phyloP scores from a whole-genome alignment of 2,113 vertebrate genomes.

The Gallinago undulata region DNA sequence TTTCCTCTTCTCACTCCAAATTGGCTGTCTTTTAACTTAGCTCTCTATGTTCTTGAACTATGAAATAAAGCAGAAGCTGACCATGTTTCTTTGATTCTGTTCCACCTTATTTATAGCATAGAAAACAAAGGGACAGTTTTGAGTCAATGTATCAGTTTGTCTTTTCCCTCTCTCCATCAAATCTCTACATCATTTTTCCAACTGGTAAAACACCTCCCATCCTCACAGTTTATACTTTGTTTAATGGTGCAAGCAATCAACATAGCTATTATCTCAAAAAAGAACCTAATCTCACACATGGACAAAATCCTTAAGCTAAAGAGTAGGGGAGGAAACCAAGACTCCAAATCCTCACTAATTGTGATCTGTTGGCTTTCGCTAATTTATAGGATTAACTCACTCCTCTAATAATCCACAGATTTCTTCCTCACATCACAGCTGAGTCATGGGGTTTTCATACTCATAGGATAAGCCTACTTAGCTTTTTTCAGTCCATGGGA shows the following conservation, averaged over 20 bases:
- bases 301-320: conserved; percentile 35
- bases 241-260: not conserved
- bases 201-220: not conserved
- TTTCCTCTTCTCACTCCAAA: not conserved
- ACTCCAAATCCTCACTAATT: conserved; percentile 69
- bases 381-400: conserved; percentile 69
- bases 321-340: conserved; percentile 33
- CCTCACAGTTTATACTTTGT: not conserved
- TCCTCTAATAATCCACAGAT: conserved; percentile 34
- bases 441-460: conserved; percentile 70
- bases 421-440: conserved; percentile 57
- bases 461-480: conserved; percentile 66
- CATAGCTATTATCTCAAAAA: conserved; percentile 1
- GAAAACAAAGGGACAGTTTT: not conserved
- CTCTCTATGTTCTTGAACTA: not conserved
- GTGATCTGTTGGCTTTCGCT: conserved; percentile 54
- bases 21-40: not conserved
- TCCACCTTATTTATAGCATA: not conserved
- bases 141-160: not conserved
- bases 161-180: not conserved
- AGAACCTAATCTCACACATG: not conserved
- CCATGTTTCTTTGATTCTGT: not conserved
- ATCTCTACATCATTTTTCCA: not conserved
- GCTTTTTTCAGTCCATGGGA: conserved; percentile 64
- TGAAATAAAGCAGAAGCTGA: not conserved